phyloP scores from a whole-genome alignment of 2,888 invertebrate species.

The Dynastes maya region DNA sequence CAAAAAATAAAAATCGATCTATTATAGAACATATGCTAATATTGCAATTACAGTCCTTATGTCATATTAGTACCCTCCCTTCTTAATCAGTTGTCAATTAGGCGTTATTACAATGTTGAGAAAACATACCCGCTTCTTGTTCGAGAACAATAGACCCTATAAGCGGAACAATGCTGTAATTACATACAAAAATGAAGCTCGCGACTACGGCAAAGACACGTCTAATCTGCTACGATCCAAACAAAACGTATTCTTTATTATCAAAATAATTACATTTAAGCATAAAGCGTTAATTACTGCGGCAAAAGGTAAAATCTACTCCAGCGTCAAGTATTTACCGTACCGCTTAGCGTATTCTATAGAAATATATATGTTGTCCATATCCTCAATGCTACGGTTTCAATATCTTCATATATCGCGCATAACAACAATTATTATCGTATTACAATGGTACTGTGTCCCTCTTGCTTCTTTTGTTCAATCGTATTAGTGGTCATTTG shows the following conservation, averaged over 20 bases:
- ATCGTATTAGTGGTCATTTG: conserved; percentile 4
- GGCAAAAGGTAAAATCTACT: background rate
- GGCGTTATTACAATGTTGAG: background rate
- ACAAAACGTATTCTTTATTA: conserved; percentile 2
- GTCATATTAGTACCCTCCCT: background rate
- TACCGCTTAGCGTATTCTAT: background rate
- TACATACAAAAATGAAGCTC: conserved; percentile 1
- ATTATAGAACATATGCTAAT: background rate
- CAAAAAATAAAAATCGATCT: too few species aligned
- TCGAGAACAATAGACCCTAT: background rate
- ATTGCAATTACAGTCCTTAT: background rate
- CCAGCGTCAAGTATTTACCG: background rate
- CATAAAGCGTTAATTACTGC: background rate
- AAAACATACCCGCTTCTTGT: background rate
- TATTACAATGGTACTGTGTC: conserved; percentile 17
- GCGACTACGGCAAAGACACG: background rate
- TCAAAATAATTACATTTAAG: conserved; percentile 2
- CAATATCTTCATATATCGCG: conserved; percentile 1
- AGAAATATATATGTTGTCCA: background rate
- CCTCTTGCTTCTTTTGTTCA: conserved; percentile 26
- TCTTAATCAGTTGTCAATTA: background rate
- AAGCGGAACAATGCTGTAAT: conserved; percentile 2
- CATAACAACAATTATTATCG: conserved; percentile 1
- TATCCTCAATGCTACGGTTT: background rate
- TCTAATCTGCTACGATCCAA: background rate